Evolutionary conservation across 2,797 vertebrate species (phyloP).

Genomic region (Gymnocypris eckloni): DNA sequence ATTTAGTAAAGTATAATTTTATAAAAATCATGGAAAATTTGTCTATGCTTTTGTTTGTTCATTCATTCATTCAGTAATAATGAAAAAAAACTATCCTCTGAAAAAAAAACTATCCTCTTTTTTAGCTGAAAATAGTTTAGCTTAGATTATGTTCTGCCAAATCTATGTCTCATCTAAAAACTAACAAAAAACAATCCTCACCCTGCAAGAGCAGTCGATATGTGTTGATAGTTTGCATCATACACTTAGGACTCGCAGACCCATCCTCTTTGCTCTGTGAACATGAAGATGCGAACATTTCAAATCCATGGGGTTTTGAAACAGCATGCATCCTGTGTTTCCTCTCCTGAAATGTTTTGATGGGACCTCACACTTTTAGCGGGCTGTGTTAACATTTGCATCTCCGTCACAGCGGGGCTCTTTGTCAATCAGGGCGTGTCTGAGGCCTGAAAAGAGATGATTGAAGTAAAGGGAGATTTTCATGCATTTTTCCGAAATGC

Average conservation of each 20-base stretch:
- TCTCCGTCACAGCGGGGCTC: slow-evolving; percentile 26
- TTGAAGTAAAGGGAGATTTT: slow-evolving; percentile 34
- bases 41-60: neutral
- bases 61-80: neutral
- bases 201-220: slow-evolving; percentile 23
- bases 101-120: neutral
- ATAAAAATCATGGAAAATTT: neutral
- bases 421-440: slow-evolving; percentile 39
- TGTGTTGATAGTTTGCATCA: slow-evolving; percentile 9
- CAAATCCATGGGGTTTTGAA: slow-evolving; percentile 11
- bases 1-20: neutral
- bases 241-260: neutral
- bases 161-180: slow-evolving; percentile 34
- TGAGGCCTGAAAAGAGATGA: slow-evolving; percentile 48
- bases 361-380: slow-evolving; percentile 27
- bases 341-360: slow-evolving; percentile 19
- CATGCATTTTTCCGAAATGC: slow-evolving; percentile 31
- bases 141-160: neutral
- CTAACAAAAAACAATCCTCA: neutral
- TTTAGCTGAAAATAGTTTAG: neutral
- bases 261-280: slow-evolving; percentile 6
- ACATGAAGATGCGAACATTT: slow-evolving; percentile 11
- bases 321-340: slow-evolving; percentile 19
- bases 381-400: slow-evolving; percentile 45
- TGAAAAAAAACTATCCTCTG: neutral